Conservation (phyloP, 2,888 invertebrate species). For the Tenthredo mesomela region DNA sequence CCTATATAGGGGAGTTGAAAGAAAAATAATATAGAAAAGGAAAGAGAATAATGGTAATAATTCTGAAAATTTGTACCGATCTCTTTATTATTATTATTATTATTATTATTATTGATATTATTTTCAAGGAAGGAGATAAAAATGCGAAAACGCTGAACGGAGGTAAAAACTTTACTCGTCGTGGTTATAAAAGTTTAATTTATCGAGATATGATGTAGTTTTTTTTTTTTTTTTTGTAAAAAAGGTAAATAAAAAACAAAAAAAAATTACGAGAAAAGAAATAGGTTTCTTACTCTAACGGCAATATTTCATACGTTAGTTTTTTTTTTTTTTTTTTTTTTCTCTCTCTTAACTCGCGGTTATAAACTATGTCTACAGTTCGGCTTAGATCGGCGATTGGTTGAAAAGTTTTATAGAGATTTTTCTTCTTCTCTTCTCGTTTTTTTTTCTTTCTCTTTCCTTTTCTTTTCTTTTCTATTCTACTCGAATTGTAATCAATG, state of each 20-base stretch:
- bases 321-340: background rate
- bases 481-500: conserved; percentile 37
- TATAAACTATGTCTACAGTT: conserved; percentile 31
- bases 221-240: background rate
- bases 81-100: background rate
- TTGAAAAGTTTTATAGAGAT: conserved; percentile 53
- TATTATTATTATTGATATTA: background rate
- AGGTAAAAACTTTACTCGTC: background rate
- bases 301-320: conserved; percentile 21
- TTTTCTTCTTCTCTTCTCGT: background rate
- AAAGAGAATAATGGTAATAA: background rate
- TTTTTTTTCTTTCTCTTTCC: background rate
- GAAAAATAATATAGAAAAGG: background rate
- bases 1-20: too few relatives aligned
- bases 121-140: background rate
- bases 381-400: background rate
- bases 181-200: background rate
- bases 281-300: background rate
- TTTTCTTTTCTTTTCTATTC: background rate
- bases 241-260: too few relatives aligned
- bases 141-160: background rate
- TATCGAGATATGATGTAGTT: background rate
- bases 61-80: background rate
- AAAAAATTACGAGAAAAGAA: background rate
- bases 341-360: background rate